Conservation (phyloP, 2,888 invertebrate species). For the Campoletis raptor region DNA sequence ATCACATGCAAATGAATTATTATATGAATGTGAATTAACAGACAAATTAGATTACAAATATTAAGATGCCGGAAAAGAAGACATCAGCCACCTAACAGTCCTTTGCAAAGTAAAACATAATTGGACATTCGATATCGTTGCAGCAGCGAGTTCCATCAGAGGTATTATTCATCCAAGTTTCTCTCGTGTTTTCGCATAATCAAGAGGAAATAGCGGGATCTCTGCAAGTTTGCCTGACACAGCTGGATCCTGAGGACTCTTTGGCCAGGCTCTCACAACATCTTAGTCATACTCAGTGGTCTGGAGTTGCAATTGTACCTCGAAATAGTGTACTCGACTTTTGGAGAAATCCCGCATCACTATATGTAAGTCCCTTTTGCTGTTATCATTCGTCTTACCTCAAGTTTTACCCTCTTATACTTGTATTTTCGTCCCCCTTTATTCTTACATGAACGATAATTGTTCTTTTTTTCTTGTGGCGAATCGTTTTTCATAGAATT, state of each 20-base stretch:
- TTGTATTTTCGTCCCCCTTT: not conserved
- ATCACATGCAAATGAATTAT: not conserved
- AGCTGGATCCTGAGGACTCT: slow-evolving; percentile 36
- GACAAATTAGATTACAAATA: not conserved
- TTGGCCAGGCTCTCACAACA: slow-evolving; percentile 20
- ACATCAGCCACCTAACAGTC: not conserved
- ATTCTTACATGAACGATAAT: not conserved
- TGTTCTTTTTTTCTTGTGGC: not conserved
- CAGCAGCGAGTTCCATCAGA: not conserved
- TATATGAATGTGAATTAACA: not conserved
- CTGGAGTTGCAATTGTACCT: slow-evolving; percentile 31
- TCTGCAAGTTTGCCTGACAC: slow-evolving; percentile 15
- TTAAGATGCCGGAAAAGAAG: too few relatives aligned
- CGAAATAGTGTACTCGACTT: slow-evolving; percentile 11
- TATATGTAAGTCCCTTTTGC: slow-evolving; percentile 36
- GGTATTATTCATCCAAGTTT: slow-evolving; percentile 25
- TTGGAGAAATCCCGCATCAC: slow-evolving; percentile 18
- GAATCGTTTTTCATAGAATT: not conserved
- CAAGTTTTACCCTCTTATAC: slow-evolving; percentile 19
- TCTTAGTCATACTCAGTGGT: slow-evolving; percentile 32
- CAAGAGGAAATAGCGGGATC: slow-evolving; percentile 28
- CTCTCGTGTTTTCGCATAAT: slow-evolving; percentile 31
- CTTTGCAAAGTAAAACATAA: not conserved
- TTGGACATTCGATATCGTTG: slow-evolving; percentile 16
- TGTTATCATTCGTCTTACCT: slow-evolving; percentile 54